These are phyloP conservation scores for Odocoileus virginianus DNA, from an alignment of 2,113 vertebrate genomes.

Conservation along the genomic window DNA sequence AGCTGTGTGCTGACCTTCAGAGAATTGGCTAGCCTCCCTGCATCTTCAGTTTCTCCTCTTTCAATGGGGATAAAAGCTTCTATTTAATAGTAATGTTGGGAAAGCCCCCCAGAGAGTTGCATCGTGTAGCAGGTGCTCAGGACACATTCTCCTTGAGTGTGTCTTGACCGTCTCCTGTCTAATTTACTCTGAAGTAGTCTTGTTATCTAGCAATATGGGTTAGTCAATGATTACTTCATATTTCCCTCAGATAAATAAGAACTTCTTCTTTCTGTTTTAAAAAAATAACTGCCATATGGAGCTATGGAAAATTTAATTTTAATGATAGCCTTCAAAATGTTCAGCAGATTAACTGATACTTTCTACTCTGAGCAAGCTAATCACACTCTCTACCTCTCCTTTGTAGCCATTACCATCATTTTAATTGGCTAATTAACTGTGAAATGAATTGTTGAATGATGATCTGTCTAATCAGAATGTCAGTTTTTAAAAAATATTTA, in stretches of 20 bases:
- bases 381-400: neutral
- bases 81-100: neutral
- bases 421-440: slow-evolving; percentile 44
- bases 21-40: neutral
- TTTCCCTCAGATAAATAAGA: neutral
- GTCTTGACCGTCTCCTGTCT: neutral
- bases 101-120: neutral
- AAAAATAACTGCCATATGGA: neutral
- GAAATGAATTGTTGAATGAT: slow-evolving; percentile 27
- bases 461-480: neutral
- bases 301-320: neutral
- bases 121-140: too few species aligned
- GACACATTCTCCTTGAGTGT: neutral
- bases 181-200: neutral
- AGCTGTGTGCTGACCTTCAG: neutral
- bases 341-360: neutral
- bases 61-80: neutral
- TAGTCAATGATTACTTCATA: neutral
- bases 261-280: neutral
- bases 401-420: neutral
- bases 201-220: neutral
- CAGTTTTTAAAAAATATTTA: neutral
- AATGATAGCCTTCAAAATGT: neutral
- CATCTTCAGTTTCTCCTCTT: neutral
- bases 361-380: neutral